Base-by-base conservation (phyloP, 2,113 vertebrate species). In the Entomyzon cyanotis region DNA sequence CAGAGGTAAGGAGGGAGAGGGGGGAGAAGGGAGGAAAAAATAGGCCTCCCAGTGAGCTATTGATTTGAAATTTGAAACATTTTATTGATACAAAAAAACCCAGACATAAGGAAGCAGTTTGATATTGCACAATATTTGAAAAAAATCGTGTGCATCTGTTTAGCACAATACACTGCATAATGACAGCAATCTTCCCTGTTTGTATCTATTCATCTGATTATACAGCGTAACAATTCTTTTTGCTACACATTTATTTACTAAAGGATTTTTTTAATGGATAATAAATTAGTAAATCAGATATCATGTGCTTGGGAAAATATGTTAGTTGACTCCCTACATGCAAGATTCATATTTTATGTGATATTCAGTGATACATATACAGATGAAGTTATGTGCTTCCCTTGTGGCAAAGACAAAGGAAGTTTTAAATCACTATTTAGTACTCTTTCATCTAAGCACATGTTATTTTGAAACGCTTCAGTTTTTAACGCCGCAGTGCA, bases 181-280 rank as follows among this genome's bases (percentile, higher is more conserved):
- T 98, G 97, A 98, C 96, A 97, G 98, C 97, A 97, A 97, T 98
- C 97, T 98, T 98, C 97, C 96, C 96, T 97, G 96, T 97, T 98
- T 98, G 93, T 96, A 97, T 98, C 97, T 95, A 98, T 98, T 98
- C 96, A 98, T 97, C 97, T 97, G 97, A 98, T 98, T 98, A 98
- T 96, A 93, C 93, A 92, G 95, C 89, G 19, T 95, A 97, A 98
- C 98, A 98, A 98, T 98, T 96, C 97, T 97, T 98, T 97, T 95
- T 97, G 97, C 96, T 88, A 95, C 96, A 97, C 95, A 96, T 97
- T 97, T 98, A 98, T 98, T 98, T 98, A 97, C 96, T 86, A 95
- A 97, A 94, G 93, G 95, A 94, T 96, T 96, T 96, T 97, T 97
- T 68, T 5, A 97, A 97, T 97, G 96, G 97, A 89, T 97, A 97